Evolutionary conservation across 2,797 vertebrate species (phyloP), one percentile per base, ranked within the genome.

Genomic region (Pampus argenteus): DNA sequence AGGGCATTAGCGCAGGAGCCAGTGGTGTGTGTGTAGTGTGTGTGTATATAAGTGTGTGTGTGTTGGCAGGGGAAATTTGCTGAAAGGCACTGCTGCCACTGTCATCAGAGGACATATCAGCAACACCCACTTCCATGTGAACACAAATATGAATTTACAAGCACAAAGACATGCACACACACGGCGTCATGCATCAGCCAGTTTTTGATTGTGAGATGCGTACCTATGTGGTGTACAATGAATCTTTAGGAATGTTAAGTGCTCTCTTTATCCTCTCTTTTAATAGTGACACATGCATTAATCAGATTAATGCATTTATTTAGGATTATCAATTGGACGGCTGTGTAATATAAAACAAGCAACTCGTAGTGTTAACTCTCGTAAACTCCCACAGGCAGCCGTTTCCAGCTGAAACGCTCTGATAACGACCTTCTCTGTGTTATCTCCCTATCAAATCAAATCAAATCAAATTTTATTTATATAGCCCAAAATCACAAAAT

Each of bases 1-100:
- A 40, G 74, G 71, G 66, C 38, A 61, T 75, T 77, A 82, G 73
- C 49, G 71, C 31, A 68, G 48, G 40, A 67, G 44, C 42, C 63
- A 63, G 71, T 36, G 31, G 62, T 42, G 51, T 44, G 52, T 54
- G 62, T 55, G 63, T 66, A n/a, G 47, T 42, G 18, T 72, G 50
- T 50, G 42, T 56, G 9, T 29, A 47, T 45, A 34, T 55, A 45
- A 29, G 18, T 29, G 18, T 20, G 50, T 74, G 58, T 50, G 66
- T 51, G 52, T 44, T 66, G 17, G 78, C 44, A 40, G 28, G 23
- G 38, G 20, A 9, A 8, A 49, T 50, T 65, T 55, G 55, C 68
- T 74, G 61, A n/a, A 29, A 38, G 56, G 40, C 22, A 3, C 54
- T 31, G 8, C 42, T 34, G 31, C 47, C 64, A 51, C 18, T 51